A percentile compares a stretch with the other conserved stretches of the same genome.
phyloP scores from a whole-genome alignment of 2,113 vertebrate species.

The Myrmecophaga tridactyla region DNA sequence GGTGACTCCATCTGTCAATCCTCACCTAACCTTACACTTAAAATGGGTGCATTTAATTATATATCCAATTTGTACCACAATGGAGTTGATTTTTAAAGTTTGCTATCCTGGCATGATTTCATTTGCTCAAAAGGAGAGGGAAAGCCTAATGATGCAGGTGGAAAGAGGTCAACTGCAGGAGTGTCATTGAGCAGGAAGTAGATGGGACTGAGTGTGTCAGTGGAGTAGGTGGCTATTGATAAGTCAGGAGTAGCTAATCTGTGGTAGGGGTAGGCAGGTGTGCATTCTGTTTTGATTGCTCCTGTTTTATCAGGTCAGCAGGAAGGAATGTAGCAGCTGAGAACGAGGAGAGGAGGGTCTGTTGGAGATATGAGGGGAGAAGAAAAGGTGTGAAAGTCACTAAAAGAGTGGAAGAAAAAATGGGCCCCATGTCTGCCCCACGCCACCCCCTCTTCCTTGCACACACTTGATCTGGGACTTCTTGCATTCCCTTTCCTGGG shows the following conservation, averaged over 20 bases:
- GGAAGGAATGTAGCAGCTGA: not conserved
- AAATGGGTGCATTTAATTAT: not conserved
- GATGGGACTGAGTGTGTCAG: not conserved
- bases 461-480: not conserved
- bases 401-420: not conserved
- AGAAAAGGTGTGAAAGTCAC: not conserved
- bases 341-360: not conserved
- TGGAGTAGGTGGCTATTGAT: not conserved
- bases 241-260: too few relatives aligned
- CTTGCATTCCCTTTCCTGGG: fast-evolving
- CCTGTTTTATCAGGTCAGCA: not conserved
- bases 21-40: not conserved
- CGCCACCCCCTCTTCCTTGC: too few relatives aligned
- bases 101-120: not conserved
- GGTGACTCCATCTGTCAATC: not conserved
- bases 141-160: not conserved
- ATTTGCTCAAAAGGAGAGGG: not conserved
- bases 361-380: not conserved
- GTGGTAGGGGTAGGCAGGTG: not conserved
- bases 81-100: not conserved
- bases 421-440: not conserved
- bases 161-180: not conserved
- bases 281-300: not conserved
- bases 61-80: not conserved
- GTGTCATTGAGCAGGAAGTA: not conserved